Percentiles rank a stretch among this genome's conserved stretches.
These are phyloP conservation scores for Drosophila parvula DNA, from an alignment of 1,140 invertebrate genomes.

Conservation along the genomic window DNA sequence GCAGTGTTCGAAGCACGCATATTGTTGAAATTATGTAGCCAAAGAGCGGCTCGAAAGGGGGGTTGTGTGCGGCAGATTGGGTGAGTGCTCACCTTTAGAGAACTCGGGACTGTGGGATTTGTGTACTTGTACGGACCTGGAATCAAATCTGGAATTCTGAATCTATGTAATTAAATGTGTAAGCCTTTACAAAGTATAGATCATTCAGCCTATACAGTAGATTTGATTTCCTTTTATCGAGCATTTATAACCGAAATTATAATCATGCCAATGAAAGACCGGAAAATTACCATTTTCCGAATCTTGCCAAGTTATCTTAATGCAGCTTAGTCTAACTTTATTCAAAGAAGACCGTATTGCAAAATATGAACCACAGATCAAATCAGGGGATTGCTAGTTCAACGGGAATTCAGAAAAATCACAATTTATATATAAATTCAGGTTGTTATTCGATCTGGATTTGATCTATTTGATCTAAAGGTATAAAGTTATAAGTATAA, in stretches of 20 bases:
- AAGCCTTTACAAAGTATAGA: too few species aligned
- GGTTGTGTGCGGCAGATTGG: constrained; percentile 9
- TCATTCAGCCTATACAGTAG: too few species aligned
- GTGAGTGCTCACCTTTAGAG: constrained; percentile 72
- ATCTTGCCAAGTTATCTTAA: neutral
- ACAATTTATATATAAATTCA: neutral
- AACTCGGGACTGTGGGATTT: constrained; percentile 44
- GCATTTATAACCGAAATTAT: neutral
- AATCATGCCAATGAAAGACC: too few species aligned
- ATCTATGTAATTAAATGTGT: too few species aligned
- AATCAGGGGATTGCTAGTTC: neutral
- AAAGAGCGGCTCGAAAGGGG: constrained; percentile 24
- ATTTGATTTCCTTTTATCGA: neutral
- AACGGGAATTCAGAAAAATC: neutral
- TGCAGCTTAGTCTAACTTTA: neutral
- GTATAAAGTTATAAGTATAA: too few species aligned
- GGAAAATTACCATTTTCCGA: too few species aligned
- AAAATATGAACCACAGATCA: neutral
- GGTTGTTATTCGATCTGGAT: too few species aligned
- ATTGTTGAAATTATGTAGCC: constrained; percentile 84
- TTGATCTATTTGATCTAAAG: too few species aligned
- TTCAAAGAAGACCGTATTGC: neutral
- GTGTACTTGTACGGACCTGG: too few species aligned
- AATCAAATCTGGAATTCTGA: too few species aligned
- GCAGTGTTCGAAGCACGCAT: constrained; percentile 67